Conservation (phyloP, 2,888 invertebrate genomes). For the Yponomeuta sedellus region DNA sequence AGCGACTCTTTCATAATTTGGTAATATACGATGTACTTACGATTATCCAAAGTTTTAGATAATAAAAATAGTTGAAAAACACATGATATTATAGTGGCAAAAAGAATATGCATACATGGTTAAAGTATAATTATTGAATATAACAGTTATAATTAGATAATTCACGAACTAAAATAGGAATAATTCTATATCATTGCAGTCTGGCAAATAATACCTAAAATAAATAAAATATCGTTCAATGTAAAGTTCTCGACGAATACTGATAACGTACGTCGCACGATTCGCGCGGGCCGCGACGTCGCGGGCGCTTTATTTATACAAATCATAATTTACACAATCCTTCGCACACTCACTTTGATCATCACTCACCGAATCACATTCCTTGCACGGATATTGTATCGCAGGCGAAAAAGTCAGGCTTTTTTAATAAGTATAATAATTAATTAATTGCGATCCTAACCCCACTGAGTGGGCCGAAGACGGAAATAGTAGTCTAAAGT, state of each 20-base stretch:
- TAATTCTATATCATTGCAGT: conserved; percentile 21
- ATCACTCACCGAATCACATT: conserved; percentile 3
- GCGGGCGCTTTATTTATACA: conserved; percentile 1
- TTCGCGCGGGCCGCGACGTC: conserved; percentile 5
- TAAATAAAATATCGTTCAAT: conserved; percentile 34
- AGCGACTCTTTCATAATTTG: conserved; percentile 34
- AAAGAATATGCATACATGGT: conserved; percentile 7
- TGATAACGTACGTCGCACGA: conserved; percentile 23
- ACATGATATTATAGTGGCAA: background rate
- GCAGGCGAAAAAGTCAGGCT: conserved; percentile 1
- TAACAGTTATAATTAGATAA: conserved; percentile 16
- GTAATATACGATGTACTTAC: conserved; percentile 19
- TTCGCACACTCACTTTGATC: background rate
- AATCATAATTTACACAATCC: conserved; percentile 10
- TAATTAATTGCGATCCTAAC: background rate
- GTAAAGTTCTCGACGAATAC: conserved; percentile 28
- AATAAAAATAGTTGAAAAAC: conserved; percentile 44
- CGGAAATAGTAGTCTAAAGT: background rate
- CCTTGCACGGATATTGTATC: background rate
- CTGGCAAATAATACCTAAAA: conserved; percentile 41
- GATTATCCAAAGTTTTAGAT: conserved; percentile 56
- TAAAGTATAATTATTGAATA: conserved; percentile 13
- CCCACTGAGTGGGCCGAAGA: background rate
- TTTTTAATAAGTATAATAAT: background rate
- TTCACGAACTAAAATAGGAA: conserved; percentile 14